Evolutionary conservation across 2,888 invertebrate species (phyloP).

Genomic region (Euphydryas editha): DNA sequence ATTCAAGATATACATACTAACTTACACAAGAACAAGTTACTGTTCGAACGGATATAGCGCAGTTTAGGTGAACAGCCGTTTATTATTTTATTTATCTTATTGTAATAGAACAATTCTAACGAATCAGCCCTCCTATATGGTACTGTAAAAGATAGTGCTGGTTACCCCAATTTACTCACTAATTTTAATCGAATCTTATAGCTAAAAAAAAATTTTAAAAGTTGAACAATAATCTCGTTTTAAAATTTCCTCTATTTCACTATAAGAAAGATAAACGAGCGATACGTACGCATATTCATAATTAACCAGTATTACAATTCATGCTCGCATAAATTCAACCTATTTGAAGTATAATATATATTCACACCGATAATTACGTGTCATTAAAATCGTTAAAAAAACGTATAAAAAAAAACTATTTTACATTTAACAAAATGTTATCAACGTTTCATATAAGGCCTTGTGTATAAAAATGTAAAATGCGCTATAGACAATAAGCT

Average conservation of each 20-base stretch:
- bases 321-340: constrained; percentile 3
- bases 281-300: not conserved
- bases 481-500: constrained; percentile 24
- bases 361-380: not conserved
- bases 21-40: not conserved
- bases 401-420: constrained; percentile 13
- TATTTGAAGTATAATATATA: not conserved
- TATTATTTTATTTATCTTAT: not conserved
- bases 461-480: constrained; percentile 38
- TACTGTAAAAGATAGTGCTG: not conserved
- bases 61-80: not conserved
- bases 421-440: constrained; percentile 16
- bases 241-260: constrained; percentile 1
- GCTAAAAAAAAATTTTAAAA: not conserved
- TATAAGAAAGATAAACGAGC: constrained; percentile 8
- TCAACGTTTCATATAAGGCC: constrained; percentile 19
- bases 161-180: not conserved
- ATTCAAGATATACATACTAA: constrained; percentile 3
- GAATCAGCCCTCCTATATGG: not conserved
- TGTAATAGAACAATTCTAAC: not conserved
- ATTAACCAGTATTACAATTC: not conserved
- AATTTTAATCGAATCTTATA: constrained; percentile 5
- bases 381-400: constrained; percentile 2
- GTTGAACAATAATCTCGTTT: not conserved
- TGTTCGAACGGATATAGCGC: not conserved